A percentile compares a stretch with the other conserved stretches of the same genome.
phyloP scores from a whole-genome alignment of 2,113 vertebrate species.

The Damaliscus lunatus region DNA sequence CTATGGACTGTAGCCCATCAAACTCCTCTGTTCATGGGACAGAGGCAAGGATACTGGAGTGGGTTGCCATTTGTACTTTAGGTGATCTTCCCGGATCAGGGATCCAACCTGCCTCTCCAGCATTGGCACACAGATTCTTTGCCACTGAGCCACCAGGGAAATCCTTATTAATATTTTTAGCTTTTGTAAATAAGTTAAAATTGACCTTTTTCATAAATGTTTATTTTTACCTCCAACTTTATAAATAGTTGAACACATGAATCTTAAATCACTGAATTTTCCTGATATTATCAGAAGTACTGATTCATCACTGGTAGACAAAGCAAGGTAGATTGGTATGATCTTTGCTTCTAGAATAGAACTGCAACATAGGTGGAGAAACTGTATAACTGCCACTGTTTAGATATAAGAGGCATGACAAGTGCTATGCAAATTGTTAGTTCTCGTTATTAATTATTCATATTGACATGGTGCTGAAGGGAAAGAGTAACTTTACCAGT shows the following conservation, averaged over 20 bases:
- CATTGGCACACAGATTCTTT: neutral
- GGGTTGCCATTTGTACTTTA: neutral
- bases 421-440: neutral
- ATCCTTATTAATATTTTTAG: neutral
- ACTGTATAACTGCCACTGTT: neutral
- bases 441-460: neutral
- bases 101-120: neutral
- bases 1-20: neutral
- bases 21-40: neutral
- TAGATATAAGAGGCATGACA: neutral
- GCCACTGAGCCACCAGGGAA: neutral
- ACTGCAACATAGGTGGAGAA: neutral
- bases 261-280: neutral
- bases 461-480: neutral
- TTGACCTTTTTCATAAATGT: neutral
- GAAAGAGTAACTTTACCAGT: neutral
- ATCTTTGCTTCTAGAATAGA: neutral
- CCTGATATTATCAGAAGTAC: neutral
- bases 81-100: neutral
- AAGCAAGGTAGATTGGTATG: neutral
- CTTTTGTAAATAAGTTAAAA: neutral
- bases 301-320: neutral
- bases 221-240: neutral
- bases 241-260: neutral
- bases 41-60: neutral